Evolutionary conservation across 2,888 invertebrate species (phyloP).

Genomic region (Boloria euphrosyne): DNA sequence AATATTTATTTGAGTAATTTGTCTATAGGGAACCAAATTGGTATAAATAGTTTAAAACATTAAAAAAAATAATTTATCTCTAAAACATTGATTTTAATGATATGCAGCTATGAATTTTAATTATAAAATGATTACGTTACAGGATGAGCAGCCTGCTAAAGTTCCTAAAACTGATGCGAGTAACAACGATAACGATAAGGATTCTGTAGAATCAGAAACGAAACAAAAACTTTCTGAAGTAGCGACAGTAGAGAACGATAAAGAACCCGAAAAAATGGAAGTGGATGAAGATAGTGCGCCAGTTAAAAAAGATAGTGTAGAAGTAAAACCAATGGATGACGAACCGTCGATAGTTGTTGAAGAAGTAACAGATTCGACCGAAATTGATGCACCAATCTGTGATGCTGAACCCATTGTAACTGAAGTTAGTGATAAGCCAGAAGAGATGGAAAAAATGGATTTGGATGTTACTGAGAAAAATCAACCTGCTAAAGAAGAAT

Average conservation of each 20-base stretch:
- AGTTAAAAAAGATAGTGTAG: constrained; percentile 28
- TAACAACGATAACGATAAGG: constrained; percentile 60
- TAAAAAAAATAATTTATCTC: too few relatives aligned
- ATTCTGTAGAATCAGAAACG: constrained; percentile 37
- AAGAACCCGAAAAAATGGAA: constrained; percentile 57
- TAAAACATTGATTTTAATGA: too few relatives aligned
- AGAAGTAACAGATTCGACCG: constrained; percentile 51
- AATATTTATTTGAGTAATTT: too few relatives aligned
- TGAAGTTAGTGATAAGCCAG: constrained; percentile 49
- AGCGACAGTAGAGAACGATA: constrained; percentile 36
- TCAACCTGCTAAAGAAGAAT: constrained; percentile 48
- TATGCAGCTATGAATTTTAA: not conserved
- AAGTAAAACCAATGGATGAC: constrained; percentile 40
- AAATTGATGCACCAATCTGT: constrained; percentile 49
- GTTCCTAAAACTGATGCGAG: constrained; percentile 76
- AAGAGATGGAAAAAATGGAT: constrained; percentile 60
- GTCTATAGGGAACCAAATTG: too few relatives aligned
- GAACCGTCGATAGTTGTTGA: constrained; percentile 38
- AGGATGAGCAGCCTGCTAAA: constrained; percentile 77
- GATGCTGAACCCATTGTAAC: constrained; percentile 54
- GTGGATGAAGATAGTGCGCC: constrained; percentile 51
- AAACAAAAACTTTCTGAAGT: constrained; percentile 39
- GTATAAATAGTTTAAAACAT: too few relatives aligned
- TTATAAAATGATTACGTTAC: constrained; percentile 42
- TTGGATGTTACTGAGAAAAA: constrained; percentile 41